Conservation (phyloP, 2,888 invertebrate genomes). For the Isotomurus palustris region DNA sequence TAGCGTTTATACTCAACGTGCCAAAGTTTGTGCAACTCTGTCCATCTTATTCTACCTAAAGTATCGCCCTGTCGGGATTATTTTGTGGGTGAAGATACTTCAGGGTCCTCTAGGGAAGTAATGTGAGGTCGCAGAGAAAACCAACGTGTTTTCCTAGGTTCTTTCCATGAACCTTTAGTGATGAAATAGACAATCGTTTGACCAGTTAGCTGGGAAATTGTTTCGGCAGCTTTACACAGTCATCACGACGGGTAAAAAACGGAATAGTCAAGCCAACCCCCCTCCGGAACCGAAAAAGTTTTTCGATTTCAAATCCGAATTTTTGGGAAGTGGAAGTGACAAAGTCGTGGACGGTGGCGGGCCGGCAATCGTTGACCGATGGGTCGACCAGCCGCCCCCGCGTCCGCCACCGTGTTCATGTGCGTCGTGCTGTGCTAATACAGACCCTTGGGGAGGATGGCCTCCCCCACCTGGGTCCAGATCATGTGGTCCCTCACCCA, state of each 20-base stretch:
- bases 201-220: too few species aligned
- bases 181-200: too few species aligned
- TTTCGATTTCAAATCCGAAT: constrained; percentile 46
- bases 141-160: too few species aligned
- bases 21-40: too few species aligned
- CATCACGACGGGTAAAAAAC: constrained; percentile 47
- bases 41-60: too few species aligned
- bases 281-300: constrained; percentile 44
- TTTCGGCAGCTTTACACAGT: constrained; percentile 4
- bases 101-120: too few species aligned
- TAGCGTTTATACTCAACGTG: too few species aligned
- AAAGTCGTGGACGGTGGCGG: constrained; percentile 46
- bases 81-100: too few species aligned
- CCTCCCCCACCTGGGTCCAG: constrained; percentile 33
- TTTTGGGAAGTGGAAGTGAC: constrained; percentile 44
- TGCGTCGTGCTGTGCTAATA: constrained; percentile 47
- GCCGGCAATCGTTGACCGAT: constrained; percentile 52
- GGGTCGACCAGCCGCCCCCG: constrained; percentile 54
- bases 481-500: constrained; percentile 39
- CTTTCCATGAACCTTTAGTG: too few species aligned
- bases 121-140: too few species aligned
- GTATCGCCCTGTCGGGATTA: too few species aligned
- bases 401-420: constrained; percentile 48
- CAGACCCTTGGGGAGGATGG: constrained; percentile 46
- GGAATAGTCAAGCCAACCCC: constrained; percentile 43